Base-by-base conservation (phyloP, 1,140 invertebrate genomes). In the Caerostris darwini region DNA sequence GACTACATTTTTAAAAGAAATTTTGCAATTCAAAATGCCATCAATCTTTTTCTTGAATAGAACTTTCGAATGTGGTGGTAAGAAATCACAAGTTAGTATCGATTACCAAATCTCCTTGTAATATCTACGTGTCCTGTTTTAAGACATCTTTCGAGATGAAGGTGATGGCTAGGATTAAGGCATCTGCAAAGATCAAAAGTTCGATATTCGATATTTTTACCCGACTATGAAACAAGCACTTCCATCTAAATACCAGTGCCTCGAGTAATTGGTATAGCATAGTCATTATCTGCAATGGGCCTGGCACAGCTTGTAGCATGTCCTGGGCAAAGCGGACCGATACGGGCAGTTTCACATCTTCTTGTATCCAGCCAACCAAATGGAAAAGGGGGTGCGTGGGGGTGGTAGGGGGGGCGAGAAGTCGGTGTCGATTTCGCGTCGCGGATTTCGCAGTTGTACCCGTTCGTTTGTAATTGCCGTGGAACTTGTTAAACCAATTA, bases 401-500 rank as follows among this genome's bases (percentile, higher is more conserved):
- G n/a, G n/a, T n/a, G n/a, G n/a, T 10, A 77, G 19, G 69, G 69
- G 50, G 69, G 34, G 69, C 7, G n/a, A n/a, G n/a, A 77, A 77
- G 50, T 77, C 81, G 19, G 53, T 58, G 90, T 85, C 89, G 89
- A 91, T 91, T 91, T 59, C 90, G 71, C 17, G 53, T 53, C 57
- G 54, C 6, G 58, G 87, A 71, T 69, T 67, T 59, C 61, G 6
- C 7, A 69, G 77, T 50, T 64, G 19, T 90, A 56, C 50, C 82
- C 54, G 89, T 82, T 59, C 89, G 69, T 91, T 82, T 91, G 89
- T 91, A 91, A 91, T 91, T 91, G 59, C 90, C 67, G 34, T 19
- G 90, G 81, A 85, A 92, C 90, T 92, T 92, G 90, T 92, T 92
- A 92, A 92, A 92, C 90, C 90, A 92, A 92, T 92, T 92, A 92